Base-by-base conservation (phyloP, 2,797 vertebrate genomes). In the Rhinatrema bivittatum region DNA sequence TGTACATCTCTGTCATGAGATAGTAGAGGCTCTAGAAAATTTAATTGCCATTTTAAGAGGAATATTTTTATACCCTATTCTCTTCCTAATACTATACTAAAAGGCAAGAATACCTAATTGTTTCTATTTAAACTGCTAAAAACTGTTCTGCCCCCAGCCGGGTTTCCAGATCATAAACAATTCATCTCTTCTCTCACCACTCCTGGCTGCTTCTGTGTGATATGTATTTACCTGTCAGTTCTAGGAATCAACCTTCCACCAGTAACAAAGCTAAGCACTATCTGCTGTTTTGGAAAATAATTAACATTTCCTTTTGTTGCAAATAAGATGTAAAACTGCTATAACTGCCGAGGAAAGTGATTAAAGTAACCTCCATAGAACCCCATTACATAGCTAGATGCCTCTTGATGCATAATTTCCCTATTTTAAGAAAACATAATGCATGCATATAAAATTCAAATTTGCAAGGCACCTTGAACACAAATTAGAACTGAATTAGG, bases 321-420 rank as follows among this genome's bases (percentile, higher is more conserved):
- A 93, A 91, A 90, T 89, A 85, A 65, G 70, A 92, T 89, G 89
- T 89, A 90, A 92, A 91, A 89, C 82, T 88, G 86, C 87, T 91
- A 87, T 89, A 90, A 92, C 89, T 82, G 85, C 82, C 84, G 81
- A 84, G 86, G 88, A 81, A 85, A 65, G 68, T 96, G 91, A 95
- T 98, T 96, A 97, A 94, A 94, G 88, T 84, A 84, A 84, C 86
- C 91, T 95, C 82, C 78, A 85, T 82, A 84, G 80, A 84, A 82
- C 83, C 83, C 84, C 89, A 93, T 94, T 94, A 91, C 92, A 85
- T 87, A 82, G 84, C 87, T 89, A 85, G 82, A 82, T 91, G 88
- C 81, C 74, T 84, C 86, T 71, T 80, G 76, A 87, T 79, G 83
- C 87, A 88, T 90, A 88, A 91, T 91, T 89, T 86, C 75, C 80